Evolutionary conservation across 2,888 invertebrate genomes (phyloP).

Genomic region (Philonicus albiceps): DNA sequence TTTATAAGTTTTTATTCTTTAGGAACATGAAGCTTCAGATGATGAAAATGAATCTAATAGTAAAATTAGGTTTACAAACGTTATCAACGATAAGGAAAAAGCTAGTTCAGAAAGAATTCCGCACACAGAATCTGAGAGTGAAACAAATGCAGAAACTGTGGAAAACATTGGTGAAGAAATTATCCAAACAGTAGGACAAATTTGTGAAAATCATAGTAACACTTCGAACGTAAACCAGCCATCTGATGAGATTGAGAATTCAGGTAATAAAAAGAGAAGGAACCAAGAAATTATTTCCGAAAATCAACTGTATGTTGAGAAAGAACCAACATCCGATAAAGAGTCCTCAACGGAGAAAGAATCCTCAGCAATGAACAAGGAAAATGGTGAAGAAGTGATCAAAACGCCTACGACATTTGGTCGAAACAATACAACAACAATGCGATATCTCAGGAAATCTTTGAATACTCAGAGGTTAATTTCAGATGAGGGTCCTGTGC

Average conservation of each 20-base stretch:
- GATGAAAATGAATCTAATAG: slow-evolving; percentile 45
- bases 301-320: background rate
- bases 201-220: background rate
- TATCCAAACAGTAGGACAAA: background rate
- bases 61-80: slow-evolving; percentile 2
- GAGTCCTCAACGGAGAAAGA: background rate
- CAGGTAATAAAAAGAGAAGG: background rate
- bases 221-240: background rate
- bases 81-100: background rate
- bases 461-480: slow-evolving; percentile 51
- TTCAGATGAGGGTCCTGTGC: slow-evolving; percentile 45
- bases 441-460: slow-evolving; percentile 54
- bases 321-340: background rate
- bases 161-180: background rate
- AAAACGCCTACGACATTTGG: slow-evolving; percentile 55
- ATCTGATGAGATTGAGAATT: background rate
- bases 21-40: slow-evolving; percentile 43
- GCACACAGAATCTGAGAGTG: background rate
- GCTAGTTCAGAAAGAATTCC: background rate
- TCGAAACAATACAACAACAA: slow-evolving; percentile 52
- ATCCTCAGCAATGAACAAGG: background rate
- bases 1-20: background rate
- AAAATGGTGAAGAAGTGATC: background rate
- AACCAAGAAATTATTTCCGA: background rate
- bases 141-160: background rate